Evolutionary conservation across 1,140 invertebrate genomes (phyloP).

Genomic region (Sipha flava): DNA sequence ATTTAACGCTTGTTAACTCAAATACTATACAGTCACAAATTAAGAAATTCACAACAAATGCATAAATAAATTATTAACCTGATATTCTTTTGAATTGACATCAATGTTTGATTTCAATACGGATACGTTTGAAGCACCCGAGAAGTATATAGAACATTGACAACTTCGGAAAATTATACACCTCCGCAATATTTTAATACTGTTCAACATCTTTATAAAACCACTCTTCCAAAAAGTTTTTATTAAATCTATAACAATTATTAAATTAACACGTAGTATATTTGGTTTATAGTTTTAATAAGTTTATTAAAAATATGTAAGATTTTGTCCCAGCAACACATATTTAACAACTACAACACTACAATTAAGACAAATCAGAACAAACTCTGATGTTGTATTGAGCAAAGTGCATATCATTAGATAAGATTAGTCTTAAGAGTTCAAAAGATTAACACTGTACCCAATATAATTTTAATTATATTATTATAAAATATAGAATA

Average conservation of each 20-base stretch:
- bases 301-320: neutral
- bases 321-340: neutral
- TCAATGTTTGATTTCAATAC: slow-evolving; percentile 1
- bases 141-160: neutral
- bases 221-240: neutral
- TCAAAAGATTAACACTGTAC: neutral
- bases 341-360: neutral
- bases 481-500: too few relatives aligned
- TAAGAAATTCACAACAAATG: too few relatives aligned
- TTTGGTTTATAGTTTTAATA: neutral
- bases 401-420: neutral
- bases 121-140: neutral
- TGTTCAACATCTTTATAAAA: neutral
- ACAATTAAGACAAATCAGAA: neutral
- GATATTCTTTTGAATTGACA: slow-evolving; percentile 15
- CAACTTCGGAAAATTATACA: neutral
- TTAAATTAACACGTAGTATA: neutral
- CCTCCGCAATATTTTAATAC: neutral
- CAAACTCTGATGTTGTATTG: neutral
- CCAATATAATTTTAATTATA: neutral
- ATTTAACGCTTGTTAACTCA: too few relatives aligned
- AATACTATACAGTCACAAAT: too few relatives aligned
- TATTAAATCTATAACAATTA: neutral
- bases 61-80: neutral
- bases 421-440: neutral